Percentiles rank a stretch among this genome's conserved stretches.
Evolutionary conservation across 2,113 vertebrate genomes (phyloP).

Genomic region (Boulengeromyrus knoepffleri): DNA sequence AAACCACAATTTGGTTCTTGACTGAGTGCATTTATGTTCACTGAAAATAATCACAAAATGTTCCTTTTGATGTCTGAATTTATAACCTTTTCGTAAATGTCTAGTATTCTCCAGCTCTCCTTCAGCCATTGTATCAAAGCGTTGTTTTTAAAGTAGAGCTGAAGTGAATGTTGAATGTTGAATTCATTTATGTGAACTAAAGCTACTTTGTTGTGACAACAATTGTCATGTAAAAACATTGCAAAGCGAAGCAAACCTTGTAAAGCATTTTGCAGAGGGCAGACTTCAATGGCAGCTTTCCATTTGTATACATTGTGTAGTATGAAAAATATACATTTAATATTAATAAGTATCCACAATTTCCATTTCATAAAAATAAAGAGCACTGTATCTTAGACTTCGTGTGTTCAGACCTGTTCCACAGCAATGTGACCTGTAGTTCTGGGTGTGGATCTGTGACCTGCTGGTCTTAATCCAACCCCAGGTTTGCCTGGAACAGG

Average conservation of each 20-base stretch:
- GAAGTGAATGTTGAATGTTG: neutral
- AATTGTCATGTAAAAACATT: neutral
- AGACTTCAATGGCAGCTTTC: neutral
- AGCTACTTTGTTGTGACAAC: neutral
- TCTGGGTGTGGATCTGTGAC: neutral
- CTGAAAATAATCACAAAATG: neutral
- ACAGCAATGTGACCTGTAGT: neutral
- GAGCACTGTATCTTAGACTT: neutral
- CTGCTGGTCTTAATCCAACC: neutral
- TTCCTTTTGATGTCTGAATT: neutral
- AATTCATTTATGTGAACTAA: neutral
- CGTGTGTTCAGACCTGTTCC: conserved; percentile 7
- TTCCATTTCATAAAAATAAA: neutral
- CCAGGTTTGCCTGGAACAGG: neutral
- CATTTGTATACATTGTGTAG: neutral
- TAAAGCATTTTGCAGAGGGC: neutral
- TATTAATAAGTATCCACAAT: neutral
- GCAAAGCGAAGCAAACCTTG: neutral
- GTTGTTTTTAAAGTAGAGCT: neutral
- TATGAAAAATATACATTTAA: neutral
- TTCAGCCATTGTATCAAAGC: neutral
- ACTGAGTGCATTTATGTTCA: neutral
- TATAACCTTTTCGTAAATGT: neutral
- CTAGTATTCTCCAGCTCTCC: neutral
- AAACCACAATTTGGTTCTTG: neutral